Evolutionary conservation across 2,888 invertebrate species (phyloP).

Genomic region (Automeris io): DNA sequence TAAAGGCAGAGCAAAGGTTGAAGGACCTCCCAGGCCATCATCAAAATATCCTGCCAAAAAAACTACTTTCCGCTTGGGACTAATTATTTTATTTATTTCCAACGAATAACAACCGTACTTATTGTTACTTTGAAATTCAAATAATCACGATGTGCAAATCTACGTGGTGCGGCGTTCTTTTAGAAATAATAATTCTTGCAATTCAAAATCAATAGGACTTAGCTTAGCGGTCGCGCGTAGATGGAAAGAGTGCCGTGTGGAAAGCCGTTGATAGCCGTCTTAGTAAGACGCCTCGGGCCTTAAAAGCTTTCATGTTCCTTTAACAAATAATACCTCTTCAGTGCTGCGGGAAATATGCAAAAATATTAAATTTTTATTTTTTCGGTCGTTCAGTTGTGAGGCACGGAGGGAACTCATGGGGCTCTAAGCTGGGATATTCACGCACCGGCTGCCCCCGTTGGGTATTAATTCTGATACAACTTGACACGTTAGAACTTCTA

Average conservation of each 20-base stretch:
- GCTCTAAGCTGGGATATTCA: constrained; percentile 58
- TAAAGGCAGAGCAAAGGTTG: no score
- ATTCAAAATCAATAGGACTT: constrained; percentile 62
- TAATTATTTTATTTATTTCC: no score
- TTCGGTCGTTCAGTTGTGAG: constrained; percentile 39
- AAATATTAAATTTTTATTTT: constrained; percentile 72
- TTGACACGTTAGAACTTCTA: constrained; percentile 32
- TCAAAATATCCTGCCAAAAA: no score
- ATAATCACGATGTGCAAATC: no score
- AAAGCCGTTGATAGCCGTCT: constrained; percentile 51
- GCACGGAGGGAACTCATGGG: constrained; percentile 42
- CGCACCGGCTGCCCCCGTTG: constrained; percentile 44
- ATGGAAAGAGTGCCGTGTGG: constrained; percentile 38
- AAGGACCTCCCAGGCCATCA: no score
- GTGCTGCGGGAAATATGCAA: constrained; percentile 54
- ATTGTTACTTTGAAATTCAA: no score
- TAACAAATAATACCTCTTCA: constrained; percentile 59
- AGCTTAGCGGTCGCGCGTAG: constrained; percentile 32
- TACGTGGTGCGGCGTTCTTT: no score
- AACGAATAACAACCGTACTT: no score
- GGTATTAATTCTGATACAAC: constrained; percentile 47
- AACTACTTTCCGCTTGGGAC: no score
- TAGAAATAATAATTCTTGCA: background rate
- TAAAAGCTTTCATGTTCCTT: constrained; percentile 73
- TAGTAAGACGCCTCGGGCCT: constrained; percentile 59